Percentiles rank a stretch among this genome's conserved stretches.
Conservation (phyloP, 2,113 vertebrate genomes). For the Halcyon senegalensis region DNA sequence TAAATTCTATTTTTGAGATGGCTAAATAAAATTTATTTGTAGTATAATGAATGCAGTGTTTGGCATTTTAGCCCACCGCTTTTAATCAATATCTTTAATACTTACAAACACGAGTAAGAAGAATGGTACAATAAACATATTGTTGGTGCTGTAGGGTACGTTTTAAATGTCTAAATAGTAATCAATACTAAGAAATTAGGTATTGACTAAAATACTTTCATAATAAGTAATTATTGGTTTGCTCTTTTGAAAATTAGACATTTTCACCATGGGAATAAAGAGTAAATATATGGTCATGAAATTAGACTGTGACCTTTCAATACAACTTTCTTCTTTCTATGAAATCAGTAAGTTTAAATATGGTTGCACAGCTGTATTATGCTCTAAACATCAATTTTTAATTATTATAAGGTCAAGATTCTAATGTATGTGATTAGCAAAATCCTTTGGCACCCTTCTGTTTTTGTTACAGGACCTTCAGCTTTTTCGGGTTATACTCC, state of each 20-base stretch:
- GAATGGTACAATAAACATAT: slow-evolving; percentile 79
- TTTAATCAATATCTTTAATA: slow-evolving; percentile 89
- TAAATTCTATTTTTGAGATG: slow-evolving; percentile 44
- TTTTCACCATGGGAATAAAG: slow-evolving; percentile 85
- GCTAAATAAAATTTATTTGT: slow-evolving; percentile 62
- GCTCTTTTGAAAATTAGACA: slow-evolving; percentile 94
- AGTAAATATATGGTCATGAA: slow-evolving; percentile 78
- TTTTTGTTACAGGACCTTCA: slow-evolving; percentile 14
- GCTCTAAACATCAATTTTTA: slow-evolving; percentile 81
- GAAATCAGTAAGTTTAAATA: slow-evolving; percentile 79
- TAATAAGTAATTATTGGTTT: slow-evolving; percentile 96
- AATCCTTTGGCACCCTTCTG: slow-evolving; percentile 27
- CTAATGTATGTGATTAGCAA: slow-evolving; percentile 74
- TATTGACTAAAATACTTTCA: slow-evolving; percentile 95
- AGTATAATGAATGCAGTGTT: slow-evolving; percentile 87
- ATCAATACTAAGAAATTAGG: slow-evolving; percentile 97
- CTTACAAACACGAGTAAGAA: slow-evolving; percentile 81
- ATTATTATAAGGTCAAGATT: slow-evolving; percentile 86
- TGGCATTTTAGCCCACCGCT: slow-evolving; percentile 88
- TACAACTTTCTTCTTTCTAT: slow-evolving; percentile 70
- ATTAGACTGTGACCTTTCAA: slow-evolving; percentile 82
- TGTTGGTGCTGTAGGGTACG: slow-evolving; percentile 83
- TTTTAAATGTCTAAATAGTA: slow-evolving; percentile 93
- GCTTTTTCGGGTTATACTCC: not conserved
- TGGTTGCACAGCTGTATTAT: slow-evolving; percentile 79